Conservation (phyloP, 2,113 vertebrate species). For the Hyla sarda region DNA sequence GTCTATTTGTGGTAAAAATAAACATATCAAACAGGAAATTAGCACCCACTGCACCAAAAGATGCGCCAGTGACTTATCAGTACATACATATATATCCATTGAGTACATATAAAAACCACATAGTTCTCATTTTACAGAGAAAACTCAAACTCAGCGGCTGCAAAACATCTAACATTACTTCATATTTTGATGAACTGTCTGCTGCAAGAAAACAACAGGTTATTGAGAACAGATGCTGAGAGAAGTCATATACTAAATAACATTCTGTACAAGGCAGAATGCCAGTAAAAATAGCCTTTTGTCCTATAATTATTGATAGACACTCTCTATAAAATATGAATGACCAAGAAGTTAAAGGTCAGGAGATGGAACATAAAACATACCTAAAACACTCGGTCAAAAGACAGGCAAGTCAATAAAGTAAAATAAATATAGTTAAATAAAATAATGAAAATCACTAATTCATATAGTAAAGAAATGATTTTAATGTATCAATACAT, state of each 20-base stretch:
- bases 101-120: neutral
- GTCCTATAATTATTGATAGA: neutral
- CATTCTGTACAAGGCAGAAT: neutral
- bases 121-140: neutral
- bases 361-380: neutral
- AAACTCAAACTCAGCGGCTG: neutral
- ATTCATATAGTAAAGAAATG: neutral
- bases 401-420: neutral
- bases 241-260: neutral
- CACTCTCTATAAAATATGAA: neutral
- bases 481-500: too few species aligned
- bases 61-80: neutral
- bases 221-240: neutral
- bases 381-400: neutral
- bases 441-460: neutral
- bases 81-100: neutral
- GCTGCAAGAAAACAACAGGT: neutral
- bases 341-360: neutral
- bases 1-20: too few species aligned
- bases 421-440: neutral
- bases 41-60: neutral
- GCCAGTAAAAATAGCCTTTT: neutral
- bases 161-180: neutral
- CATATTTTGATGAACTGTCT: conserved; percentile 5
- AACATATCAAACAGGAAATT: too few species aligned